These are phyloP conservation scores for Magallana angulata DNA, from an alignment of 1,140 invertebrate genomes.

Conservation along the genomic window DNA sequence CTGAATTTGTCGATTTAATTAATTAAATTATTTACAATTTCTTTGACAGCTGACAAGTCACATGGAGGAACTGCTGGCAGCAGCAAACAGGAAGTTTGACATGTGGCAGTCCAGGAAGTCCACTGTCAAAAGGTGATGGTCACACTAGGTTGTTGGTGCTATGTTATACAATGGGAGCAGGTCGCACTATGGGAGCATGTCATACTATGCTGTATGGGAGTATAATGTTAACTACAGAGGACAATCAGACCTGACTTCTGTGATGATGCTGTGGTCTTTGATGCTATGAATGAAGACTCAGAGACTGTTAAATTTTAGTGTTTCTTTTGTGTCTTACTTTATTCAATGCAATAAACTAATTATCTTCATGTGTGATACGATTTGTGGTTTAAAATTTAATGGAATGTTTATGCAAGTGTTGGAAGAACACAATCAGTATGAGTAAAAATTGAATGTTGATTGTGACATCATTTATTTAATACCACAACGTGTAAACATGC, in stretches of 20 bases:
- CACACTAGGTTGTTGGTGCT: background rate
- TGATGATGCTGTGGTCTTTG: background rate
- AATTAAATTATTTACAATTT: no score
- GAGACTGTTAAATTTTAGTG: background rate
- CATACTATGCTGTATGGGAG: background rate
- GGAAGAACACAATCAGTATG: no score
- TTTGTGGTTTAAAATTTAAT: no score
- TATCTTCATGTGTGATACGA: background rate
- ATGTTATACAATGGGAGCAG: background rate
- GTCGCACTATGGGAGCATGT: background rate
- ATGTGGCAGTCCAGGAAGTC: slow-evolving; percentile 29
- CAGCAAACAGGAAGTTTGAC: slow-evolving; percentile 31
- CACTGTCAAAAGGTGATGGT: background rate
- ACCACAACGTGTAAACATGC: no score
- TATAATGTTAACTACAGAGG: background rate
- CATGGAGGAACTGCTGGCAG: slow-evolving; percentile 26
- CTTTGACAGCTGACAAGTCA: slow-evolving; percentile 20
- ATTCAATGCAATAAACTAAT: background rate
- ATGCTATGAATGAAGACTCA: background rate
- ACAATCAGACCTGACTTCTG: background rate
- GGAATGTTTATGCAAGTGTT: no score
- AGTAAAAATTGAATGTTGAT: no score
- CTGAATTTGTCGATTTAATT: no score
- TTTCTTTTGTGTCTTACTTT: background rate
- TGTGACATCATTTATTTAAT: no score